These are phyloP conservation scores for Recurvirostra avosetta DNA, from an alignment of 2,113 vertebrate species.

Conservation along the genomic window DNA sequence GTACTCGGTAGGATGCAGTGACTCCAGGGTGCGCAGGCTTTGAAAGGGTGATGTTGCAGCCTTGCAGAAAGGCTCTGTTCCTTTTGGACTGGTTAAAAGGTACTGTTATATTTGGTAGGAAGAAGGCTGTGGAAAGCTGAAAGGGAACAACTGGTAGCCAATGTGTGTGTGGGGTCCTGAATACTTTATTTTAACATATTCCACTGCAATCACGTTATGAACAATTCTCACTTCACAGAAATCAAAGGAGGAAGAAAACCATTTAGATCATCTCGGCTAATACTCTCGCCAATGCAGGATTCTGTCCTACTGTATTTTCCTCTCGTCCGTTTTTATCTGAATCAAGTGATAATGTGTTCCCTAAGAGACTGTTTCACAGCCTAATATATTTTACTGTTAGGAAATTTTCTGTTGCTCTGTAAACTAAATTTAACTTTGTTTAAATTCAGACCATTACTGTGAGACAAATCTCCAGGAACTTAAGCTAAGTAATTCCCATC, in stretches of 20 bases:
- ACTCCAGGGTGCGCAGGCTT: slow-evolving; percentile 16
- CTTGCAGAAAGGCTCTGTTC: neutral
- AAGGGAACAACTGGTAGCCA: neutral
- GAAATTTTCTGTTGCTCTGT: neutral
- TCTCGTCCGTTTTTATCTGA: neutral
- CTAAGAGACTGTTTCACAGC: neutral
- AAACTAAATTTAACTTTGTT: neutral
- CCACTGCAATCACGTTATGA: neutral
- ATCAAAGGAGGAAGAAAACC: neutral
- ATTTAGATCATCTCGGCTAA: neutral
- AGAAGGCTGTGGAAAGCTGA: neutral
- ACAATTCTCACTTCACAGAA: neutral
- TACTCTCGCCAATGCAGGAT: neutral
- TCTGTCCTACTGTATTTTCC: neutral
- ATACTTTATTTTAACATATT: slow-evolving; percentile 3
- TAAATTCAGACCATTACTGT: neutral
- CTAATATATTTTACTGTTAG: neutral
- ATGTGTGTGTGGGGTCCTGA: neutral
- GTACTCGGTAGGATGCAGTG: neutral
- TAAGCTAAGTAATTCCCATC: neutral
- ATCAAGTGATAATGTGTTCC: neutral
- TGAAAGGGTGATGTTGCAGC: neutral
- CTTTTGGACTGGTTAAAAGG: neutral
- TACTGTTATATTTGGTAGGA: neutral
- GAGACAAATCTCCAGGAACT: neutral